Evolutionary conservation across 2,888 invertebrate species (phyloP).

Genomic region (Mamestra brassicae): DNA sequence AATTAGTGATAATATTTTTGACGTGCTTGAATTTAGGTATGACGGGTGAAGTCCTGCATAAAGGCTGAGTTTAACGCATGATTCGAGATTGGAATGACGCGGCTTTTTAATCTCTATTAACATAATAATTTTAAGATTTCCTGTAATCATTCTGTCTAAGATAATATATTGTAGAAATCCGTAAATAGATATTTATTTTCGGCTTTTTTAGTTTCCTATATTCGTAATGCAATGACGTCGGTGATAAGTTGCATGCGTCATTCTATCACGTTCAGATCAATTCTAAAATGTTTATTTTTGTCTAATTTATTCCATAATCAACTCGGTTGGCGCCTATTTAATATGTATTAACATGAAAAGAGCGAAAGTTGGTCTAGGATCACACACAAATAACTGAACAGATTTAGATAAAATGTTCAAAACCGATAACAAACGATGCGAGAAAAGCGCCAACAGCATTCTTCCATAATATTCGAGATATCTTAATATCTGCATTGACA

Average conservation of each 20-base stretch:
- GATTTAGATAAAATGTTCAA: not conserved
- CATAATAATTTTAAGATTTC: constrained; percentile 18
- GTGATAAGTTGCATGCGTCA: not conserved
- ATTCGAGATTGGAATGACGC: constrained; percentile 2
- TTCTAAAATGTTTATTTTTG: not conserved
- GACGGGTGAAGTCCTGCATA: constrained; percentile 17
- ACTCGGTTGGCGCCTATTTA: constrained; percentile 1
- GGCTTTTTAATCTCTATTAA: not conserved
- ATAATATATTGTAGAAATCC: not conserved
- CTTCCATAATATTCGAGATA: not conserved
- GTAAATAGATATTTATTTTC: not conserved
- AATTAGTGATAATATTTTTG: not conserved
- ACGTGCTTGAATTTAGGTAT: not conserved
- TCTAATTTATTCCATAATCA: constrained; percentile 4
- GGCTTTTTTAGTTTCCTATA: not conserved
- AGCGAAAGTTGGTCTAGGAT: not conserved
- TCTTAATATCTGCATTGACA: constrained; percentile 6
- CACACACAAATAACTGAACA: not conserved
- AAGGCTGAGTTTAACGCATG: not conserved
- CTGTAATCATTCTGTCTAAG: not conserved
- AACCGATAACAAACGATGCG: not conserved
- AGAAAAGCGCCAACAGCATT: not conserved
- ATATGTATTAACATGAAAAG: not conserved
- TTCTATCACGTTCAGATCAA: not conserved
- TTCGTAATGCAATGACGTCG: constrained; percentile 11